phyloP scores from a whole-genome alignment of 2,113 vertebrate genomes.

The Holacanthus passer region DNA sequence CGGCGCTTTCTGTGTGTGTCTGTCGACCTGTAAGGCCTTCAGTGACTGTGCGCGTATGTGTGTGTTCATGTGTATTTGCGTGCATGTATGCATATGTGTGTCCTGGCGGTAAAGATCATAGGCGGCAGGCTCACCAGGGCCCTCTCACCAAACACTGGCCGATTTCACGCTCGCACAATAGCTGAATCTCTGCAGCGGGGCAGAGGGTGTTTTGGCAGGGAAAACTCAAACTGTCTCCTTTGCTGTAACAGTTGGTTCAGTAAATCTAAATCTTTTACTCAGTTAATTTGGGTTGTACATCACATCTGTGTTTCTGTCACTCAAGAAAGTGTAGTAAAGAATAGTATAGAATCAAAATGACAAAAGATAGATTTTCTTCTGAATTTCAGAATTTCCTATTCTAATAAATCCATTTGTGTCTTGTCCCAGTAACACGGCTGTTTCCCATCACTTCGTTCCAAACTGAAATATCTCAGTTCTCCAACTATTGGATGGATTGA shows the following conservation, averaged over 20 bases:
- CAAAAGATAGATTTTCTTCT: background rate
- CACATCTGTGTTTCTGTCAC: background rate
- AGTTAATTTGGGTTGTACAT: background rate
- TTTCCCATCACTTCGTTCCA: background rate
- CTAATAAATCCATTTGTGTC: background rate
- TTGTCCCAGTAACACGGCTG: background rate
- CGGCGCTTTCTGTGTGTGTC: conserved; percentile 26
- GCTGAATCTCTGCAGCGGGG: conserved; percentile 31
- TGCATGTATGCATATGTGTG: conserved; percentile 51
- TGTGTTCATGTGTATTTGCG: conserved; percentile 24
- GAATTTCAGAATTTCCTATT: no score
- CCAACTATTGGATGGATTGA: background rate
- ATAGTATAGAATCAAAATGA: background rate
- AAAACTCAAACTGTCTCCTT: conserved; percentile 20
- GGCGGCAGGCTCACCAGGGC: conserved; percentile 58
- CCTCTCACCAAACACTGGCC: conserved; percentile 68
- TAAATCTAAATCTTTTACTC: conserved; percentile 2
- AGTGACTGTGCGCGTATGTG: background rate
- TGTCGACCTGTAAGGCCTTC: conserved; percentile 10
- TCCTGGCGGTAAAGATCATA: conserved; percentile 55
- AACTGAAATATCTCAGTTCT: background rate
- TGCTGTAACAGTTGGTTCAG: conserved; percentile 17
- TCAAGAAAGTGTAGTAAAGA: background rate
- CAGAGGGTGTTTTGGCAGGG: conserved; percentile 15
- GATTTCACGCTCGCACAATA: conserved; percentile 73